phyloP scores from a whole-genome alignment of 2,888 invertebrate genomes.

The Drosophila putrida region DNA sequence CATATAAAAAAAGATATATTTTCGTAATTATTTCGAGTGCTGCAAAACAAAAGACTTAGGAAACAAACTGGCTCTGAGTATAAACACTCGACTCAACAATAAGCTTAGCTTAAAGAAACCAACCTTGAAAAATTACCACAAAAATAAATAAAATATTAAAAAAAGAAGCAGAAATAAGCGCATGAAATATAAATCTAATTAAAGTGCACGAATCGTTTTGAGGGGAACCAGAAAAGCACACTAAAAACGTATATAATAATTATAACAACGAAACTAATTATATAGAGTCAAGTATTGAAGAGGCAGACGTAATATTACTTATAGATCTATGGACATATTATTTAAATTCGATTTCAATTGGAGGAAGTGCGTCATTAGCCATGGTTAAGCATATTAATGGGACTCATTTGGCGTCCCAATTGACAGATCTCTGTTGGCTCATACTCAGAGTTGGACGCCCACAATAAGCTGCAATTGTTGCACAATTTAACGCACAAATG shows the following conservation, averaged over 20 bases:
- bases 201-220: slow-evolving; percentile 51
- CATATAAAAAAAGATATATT: slow-evolving; percentile 10
- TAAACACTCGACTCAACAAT: slow-evolving; percentile 14
- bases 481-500: slow-evolving; percentile 55
- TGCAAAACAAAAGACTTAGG: slow-evolving; percentile 49
- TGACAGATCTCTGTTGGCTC: slow-evolving; percentile 26
- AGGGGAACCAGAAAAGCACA: slow-evolving; percentile 55
- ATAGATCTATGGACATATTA: slow-evolving; percentile 11
- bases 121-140: slow-evolving; percentile 56
- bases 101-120: slow-evolving; percentile 42
- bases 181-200: slow-evolving; percentile 48
- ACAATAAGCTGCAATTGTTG: slow-evolving; percentile 58
- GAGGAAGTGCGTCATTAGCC: slow-evolving; percentile 54
- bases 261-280: slow-evolving; percentile 31
- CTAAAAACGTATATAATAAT: slow-evolving; percentile 32
- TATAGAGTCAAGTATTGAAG: slow-evolving; percentile 22
- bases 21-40: slow-evolving; percentile 24
- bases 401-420: slow-evolving; percentile 55
- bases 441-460: slow-evolving; percentile 50
- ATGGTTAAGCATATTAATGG: slow-evolving; percentile 55
- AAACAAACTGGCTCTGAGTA: slow-evolving; percentile 41
- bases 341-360: slow-evolving; percentile 19
- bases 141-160: slow-evolving; percentile 24
- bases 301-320: slow-evolving; percentile 19
- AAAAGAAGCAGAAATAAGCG: slow-evolving; percentile 32